Evolutionary conservation across 2,888 invertebrate genomes (phyloP).

Genomic region (Apodemia mormo): DNA sequence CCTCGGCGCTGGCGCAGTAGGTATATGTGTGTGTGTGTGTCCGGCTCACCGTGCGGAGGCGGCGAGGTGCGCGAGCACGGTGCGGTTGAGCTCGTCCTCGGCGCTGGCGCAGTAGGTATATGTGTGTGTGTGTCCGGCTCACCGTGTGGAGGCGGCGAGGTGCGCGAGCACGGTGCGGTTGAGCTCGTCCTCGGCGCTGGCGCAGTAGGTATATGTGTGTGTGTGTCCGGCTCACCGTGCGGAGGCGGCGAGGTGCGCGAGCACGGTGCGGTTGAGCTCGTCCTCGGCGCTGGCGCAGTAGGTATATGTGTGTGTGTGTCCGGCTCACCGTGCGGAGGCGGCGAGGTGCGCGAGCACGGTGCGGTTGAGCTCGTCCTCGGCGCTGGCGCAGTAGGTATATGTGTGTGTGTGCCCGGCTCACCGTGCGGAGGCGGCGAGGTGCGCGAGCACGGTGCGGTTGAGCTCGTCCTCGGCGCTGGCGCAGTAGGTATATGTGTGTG

Average conservation of each 20-base stretch:
- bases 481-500: constrained; percentile 82
- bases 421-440: constrained; percentile 43
- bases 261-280: constrained; percentile 88
- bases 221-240: constrained; percentile 24
- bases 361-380: constrained; percentile 90
- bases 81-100: constrained; percentile 90
- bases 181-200: constrained; percentile 89
- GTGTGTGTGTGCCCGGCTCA: no score
- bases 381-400: constrained; percentile 87
- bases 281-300: constrained; percentile 90
- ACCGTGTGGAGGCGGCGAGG: constrained; percentile 38
- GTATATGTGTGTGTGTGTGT: constrained; percentile 44
- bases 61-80: constrained; percentile 75
- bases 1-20: constrained; percentile 89
- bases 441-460: constrained; percentile 84
- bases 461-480: constrained; percentile 89
- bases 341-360: constrained; percentile 79
- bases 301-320: constrained; percentile 44
- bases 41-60: constrained; percentile 25
- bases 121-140: no score
- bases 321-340: constrained; percentile 26
- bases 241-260: constrained; percentile 55
- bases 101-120: constrained; percentile 88
- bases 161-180: constrained; percentile 85
- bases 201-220: constrained; percentile 83